phyloP scores from a whole-genome alignment of 92 coral and sea anemone genomes.

The Porites cylindrica region DNA sequence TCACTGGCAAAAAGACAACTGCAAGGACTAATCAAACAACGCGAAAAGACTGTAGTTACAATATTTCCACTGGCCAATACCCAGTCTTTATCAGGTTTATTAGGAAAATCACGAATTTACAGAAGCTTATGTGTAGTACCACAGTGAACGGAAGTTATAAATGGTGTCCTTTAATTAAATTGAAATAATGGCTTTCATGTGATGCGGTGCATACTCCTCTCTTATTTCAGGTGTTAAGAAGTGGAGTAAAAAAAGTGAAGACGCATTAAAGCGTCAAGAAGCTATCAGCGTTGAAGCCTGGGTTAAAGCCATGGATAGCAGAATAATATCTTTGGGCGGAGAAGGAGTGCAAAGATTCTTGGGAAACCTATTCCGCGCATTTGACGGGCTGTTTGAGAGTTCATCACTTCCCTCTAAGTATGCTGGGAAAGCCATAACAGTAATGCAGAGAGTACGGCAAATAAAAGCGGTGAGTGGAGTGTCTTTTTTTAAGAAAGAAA shows the following conservation, averaged over 20 bases:
- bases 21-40: too few species aligned
- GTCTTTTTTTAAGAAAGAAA: background rate
- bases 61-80: too few species aligned
- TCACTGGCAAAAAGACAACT: too few species aligned
- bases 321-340: constrained; percentile 94
- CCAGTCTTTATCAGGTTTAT: too few species aligned
- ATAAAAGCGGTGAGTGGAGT: constrained; percentile 78
- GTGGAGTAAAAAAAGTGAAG: constrained; percentile 86
- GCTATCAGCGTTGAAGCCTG: constrained; percentile 89
- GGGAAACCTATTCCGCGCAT: constrained; percentile 95
- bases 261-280: constrained; percentile 81
- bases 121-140: too few species aligned
- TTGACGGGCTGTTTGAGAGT: constrained; percentile 92
- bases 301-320: constrained; percentile 95
- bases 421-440: constrained; percentile 83
- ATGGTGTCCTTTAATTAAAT: too few species aligned
- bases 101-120: too few species aligned
- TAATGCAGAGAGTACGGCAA: constrained; percentile 86
- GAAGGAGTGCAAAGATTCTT: constrained; percentile 95
- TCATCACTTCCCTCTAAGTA: constrained; percentile 71
- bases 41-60: too few species aligned
- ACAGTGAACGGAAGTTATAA: too few species aligned
- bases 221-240: constrained; percentile 81
- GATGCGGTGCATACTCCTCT: background rate
- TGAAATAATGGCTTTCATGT: too few species aligned